Conservation (phyloP, 2,888 invertebrate genomes). For the Agrotis exclamationis region DNA sequence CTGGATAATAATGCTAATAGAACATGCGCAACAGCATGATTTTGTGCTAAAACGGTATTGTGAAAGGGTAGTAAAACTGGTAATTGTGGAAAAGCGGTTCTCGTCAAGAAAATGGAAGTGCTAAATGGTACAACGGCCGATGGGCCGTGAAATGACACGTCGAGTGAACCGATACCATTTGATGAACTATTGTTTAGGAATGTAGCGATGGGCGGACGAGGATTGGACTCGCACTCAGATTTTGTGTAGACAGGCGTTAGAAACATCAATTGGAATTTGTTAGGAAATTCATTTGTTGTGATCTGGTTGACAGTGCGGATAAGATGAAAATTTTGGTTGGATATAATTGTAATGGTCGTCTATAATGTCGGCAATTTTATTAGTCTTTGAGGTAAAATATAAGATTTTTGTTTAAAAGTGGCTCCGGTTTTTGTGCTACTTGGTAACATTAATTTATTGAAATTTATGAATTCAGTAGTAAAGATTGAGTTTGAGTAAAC, state of each 20-base stretch:
- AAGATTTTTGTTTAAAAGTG: neutral
- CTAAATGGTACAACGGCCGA: conserved; percentile 82
- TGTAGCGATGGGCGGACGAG: conserved; percentile 72
- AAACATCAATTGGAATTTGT: conserved; percentile 44
- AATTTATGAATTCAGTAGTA: too few species aligned
- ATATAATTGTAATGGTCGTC: neutral
- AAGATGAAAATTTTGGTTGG: neutral
- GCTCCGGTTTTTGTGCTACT: neutral
- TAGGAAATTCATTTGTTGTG: conserved; percentile 14
- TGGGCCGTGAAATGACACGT: conserved; percentile 80
- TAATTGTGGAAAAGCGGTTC: conserved; percentile 73
- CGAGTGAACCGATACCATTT: conserved; percentile 74
- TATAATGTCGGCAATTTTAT: neutral
- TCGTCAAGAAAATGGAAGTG: conserved; percentile 82
- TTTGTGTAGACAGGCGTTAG: conserved; percentile 63
- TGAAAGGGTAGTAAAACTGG: conserved; percentile 58
- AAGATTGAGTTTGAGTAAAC: neutral
- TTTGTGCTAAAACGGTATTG: conserved; percentile 26
- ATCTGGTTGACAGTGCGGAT: neutral
- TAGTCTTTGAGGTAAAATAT: too few species aligned
- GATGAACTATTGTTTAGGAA: conserved; percentile 84
- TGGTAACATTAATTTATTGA: too few species aligned
- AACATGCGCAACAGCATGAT: conserved; percentile 31
- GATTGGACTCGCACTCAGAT: conserved; percentile 70
- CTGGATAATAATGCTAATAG: conserved; percentile 43